A percentile compares a stretch with the other conserved stretches of the same genome.
phyloP scores from a whole-genome alignment of 2,797 vertebrate genomes.

The Syndactyla subalaris region DNA sequence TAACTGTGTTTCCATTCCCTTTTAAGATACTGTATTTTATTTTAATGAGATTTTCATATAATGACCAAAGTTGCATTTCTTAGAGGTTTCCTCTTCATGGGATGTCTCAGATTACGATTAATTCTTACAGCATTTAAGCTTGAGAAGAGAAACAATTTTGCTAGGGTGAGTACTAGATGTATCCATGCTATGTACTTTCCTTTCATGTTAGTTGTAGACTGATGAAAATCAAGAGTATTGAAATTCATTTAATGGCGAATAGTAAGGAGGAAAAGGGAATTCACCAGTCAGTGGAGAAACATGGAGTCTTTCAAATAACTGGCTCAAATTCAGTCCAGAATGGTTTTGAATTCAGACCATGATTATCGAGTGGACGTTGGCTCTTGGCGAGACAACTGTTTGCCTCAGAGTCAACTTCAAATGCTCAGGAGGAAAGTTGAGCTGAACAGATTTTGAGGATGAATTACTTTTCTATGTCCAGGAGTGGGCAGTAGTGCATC shows the following conservation, averaged over 20 bases:
- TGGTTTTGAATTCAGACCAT: background rate
- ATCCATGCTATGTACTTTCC: background rate
- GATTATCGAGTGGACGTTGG: background rate
- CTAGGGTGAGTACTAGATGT: background rate
- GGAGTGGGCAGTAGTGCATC: conserved; percentile 48
- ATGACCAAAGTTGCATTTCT: conserved; percentile 7
- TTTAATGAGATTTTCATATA: background rate
- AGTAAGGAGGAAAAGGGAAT: background rate
- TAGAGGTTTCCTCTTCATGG: background rate
- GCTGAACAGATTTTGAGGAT: background rate
- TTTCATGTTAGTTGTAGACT: background rate
- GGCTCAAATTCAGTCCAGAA: background rate
- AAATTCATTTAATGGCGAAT: background rate
- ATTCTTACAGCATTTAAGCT: background rate
- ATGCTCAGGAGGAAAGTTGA: background rate
- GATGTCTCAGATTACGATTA: background rate
- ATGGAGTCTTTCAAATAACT: background rate
- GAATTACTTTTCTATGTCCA: background rate
- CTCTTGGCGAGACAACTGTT: background rate
- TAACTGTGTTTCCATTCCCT: background rate
- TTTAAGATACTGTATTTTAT: background rate
- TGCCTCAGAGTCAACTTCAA: background rate
- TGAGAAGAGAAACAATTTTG: background rate
- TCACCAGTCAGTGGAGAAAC: background rate
- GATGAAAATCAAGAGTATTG: background rate